Evolutionary conservation across 2,888 invertebrate genomes (phyloP).

Genomic region (Ormia ochracea): DNA sequence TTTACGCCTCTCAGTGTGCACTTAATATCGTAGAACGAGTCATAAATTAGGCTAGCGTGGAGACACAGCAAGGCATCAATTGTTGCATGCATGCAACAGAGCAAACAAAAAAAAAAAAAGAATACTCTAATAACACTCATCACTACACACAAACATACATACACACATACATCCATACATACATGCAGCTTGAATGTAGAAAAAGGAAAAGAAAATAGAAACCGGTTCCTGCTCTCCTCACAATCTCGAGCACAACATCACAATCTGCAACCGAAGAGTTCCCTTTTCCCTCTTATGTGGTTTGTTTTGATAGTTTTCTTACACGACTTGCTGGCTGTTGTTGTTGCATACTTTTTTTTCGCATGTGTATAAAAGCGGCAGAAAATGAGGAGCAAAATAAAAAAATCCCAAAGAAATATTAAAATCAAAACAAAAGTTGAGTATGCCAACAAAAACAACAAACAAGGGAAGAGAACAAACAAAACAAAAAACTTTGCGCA

Average conservation of each 20-base stretch:
- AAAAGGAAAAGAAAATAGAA: not conserved
- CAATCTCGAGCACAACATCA: not conserved
- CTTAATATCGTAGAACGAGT: not conserved
- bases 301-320: slow-evolving; percentile 28
- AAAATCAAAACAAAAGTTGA: slow-evolving; percentile 63
- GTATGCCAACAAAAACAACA: slow-evolving; percentile 65
- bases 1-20: too few relatives aligned
- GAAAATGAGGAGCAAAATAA: slow-evolving; percentile 72
- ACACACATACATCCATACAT: not conserved
- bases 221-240: slow-evolving; percentile 18
- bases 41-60: not conserved
- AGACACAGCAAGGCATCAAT: not conserved
- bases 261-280: not conserved
- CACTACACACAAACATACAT: not conserved
- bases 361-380: slow-evolving; percentile 44
- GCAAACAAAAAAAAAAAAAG: slow-evolving; percentile 6
- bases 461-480: not conserved
- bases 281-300: slow-evolving; percentile 15
- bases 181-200: not conserved
- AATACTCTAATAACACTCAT: too few relatives aligned
- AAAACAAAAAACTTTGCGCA: not conserved
- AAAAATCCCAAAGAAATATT: slow-evolving; percentile 71
- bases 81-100: slow-evolving; percentile 35
- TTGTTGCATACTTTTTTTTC: not conserved
- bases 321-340: not conserved